Evolutionary conservation across 2,888 invertebrate genomes (phyloP), one percentile per base, ranked within the genome.

Genomic region (Enchytraeus crypticus): DNA sequence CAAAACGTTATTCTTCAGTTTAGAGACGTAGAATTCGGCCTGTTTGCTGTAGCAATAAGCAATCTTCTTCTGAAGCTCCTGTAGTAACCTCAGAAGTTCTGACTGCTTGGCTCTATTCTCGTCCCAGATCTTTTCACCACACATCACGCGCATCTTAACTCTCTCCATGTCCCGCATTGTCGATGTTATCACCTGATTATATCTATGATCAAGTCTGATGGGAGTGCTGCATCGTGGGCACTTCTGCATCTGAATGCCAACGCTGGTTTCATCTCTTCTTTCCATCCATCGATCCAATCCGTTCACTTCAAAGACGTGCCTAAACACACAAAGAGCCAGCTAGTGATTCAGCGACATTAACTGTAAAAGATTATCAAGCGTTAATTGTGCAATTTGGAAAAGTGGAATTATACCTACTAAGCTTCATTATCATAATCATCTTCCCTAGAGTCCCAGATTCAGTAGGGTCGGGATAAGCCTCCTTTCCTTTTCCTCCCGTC

Each of bases 211-310:
- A 68, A 81, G 82, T 21, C 83, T 78, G 18, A 87, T 84, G 0
- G 83, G 80, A 26, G 82, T 82, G 57, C 83, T 84, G 71, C 87
- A 87, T 61, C 63, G 64, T 0, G 86, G 86, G 70, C 86, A 87
- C 0, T 60, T 57, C 65, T 80, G 80, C 49, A 74, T 58, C 47
- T 69, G 66, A 26, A 78, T 71, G 26, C 43, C 45, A 29, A 43
- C 38, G 0, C 54, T 69, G 64, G 54, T 57, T 18, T 47, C 32
- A 21, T 55, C 46, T n/a, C 57, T 46, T 18, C 34, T 57, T 5
- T 65, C 58, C 66, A 77, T 69, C 72, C 72, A 78, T 8, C 65
- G 30, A 63, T 80, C 80, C 57, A 81, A 61, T 0, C 72, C 76
- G 5, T 46, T 59, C 0, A 72, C 73, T 69, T 81, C 81, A 51